phyloP scores from a whole-genome alignment of 2,888 invertebrate species.

The Drosophila parthenogenetica region DNA sequence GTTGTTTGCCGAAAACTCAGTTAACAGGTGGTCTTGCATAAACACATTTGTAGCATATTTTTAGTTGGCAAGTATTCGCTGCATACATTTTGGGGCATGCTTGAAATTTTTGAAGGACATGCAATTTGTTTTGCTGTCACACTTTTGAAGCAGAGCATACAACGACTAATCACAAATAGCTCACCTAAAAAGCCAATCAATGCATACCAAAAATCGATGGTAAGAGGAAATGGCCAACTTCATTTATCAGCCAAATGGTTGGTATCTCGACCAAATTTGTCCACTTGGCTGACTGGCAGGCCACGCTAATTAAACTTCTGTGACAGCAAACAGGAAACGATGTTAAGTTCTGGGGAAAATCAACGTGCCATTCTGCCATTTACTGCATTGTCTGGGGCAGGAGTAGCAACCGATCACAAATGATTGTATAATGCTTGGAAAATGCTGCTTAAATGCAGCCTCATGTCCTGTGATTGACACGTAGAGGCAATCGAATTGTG shows the following conservation, averaged over 20 bases:
- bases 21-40: constrained; percentile 56
- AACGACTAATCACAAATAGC: constrained; percentile 48
- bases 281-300: constrained; percentile 71
- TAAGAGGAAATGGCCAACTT: constrained; percentile 2
- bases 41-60: neutral
- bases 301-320: constrained; percentile 76
- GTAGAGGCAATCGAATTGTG: constrained; percentile 79
- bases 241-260: constrained; percentile 67
- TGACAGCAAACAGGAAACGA: constrained; percentile 50
- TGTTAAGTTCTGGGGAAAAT: constrained; percentile 68
- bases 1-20: constrained; percentile 32
- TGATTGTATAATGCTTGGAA: constrained; percentile 73
- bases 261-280: constrained; percentile 66
- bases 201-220: constrained; percentile 2
- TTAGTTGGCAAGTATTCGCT: neutral
- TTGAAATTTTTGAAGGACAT: constrained; percentile 4
- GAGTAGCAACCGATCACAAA: constrained; percentile 37
- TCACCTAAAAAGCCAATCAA: constrained; percentile 64
- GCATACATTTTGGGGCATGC: neutral
- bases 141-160: constrained; percentile 9
- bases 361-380: constrained; percentile 55
- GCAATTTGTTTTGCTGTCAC: constrained; percentile 33
- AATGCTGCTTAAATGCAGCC: constrained; percentile 63
- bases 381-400: constrained; percentile 45
- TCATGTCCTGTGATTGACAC: constrained; percentile 76